Conservation (phyloP, 92 coral and sea anemone genomes). For the Anthopleura xanthogrammica region DNA sequence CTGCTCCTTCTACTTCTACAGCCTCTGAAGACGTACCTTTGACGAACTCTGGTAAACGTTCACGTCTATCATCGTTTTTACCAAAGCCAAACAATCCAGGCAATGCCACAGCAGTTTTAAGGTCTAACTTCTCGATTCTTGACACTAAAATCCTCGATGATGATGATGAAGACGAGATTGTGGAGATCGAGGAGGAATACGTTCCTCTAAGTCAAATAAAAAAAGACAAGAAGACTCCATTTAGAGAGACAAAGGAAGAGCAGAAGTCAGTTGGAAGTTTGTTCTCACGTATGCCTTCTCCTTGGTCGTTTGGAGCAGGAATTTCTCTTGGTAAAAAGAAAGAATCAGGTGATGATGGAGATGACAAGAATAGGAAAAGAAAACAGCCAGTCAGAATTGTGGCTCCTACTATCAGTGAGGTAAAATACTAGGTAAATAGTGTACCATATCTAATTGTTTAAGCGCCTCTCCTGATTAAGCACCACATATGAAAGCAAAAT, state of each 20-base stretch:
- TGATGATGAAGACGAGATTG: conserved; percentile 66
- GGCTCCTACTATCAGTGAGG: conserved; percentile 66
- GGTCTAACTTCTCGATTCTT: background rate
- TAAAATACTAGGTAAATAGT: background rate
- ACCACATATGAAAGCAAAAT: too few species aligned
- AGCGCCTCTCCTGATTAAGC: too few species aligned
- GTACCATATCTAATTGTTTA: too few species aligned
- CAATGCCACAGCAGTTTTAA: background rate
- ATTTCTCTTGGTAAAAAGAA: conserved; percentile 44
- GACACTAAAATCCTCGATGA: conserved; percentile 10
- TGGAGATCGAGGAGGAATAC: conserved; percentile 77
- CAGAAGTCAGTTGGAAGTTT: conserved; percentile 87
- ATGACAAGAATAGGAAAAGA: conserved; percentile 1
- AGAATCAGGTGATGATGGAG: background rate
- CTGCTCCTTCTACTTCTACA: conserved; percentile 12
- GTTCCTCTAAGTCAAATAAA: conserved; percentile 52
- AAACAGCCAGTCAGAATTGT: conserved; percentile 79
- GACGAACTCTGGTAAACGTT: background rate
- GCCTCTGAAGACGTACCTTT: conserved; percentile 9
- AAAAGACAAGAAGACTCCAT: conserved; percentile 25
- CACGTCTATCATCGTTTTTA: conserved; percentile 46
- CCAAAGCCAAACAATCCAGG: conserved; percentile 45
- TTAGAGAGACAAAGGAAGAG: conserved; percentile 26
- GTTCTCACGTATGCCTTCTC: conserved; percentile 87
- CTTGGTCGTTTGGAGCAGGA: conserved; percentile 68